These are phyloP conservation scores for Deilephila porcellus DNA, from an alignment of 2,888 invertebrate species.

Conservation along the genomic window DNA sequence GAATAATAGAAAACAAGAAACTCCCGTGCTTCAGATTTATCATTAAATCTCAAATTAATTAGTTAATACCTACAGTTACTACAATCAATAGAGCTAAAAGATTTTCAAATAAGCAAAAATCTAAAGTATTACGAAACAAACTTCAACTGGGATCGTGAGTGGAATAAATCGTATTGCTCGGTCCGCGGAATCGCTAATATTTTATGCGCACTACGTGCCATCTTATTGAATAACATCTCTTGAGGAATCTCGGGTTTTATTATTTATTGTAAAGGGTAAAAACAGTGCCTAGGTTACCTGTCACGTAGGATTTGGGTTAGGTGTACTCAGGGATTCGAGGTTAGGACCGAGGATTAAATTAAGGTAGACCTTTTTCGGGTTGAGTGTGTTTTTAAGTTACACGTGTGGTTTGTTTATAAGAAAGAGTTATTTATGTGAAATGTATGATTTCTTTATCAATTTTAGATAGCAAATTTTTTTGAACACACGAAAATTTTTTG, in stretches of 20 bases:
- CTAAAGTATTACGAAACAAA: background rate
- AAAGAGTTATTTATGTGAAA: no score
- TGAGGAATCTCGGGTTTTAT: conserved; percentile 1
- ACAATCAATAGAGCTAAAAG: background rate
- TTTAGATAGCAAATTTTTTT: no score
- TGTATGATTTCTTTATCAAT: no score
- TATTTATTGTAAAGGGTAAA: background rate
- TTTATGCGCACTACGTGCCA: conserved; percentile 26
- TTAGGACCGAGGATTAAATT: background rate
- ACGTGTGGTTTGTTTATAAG: no score
- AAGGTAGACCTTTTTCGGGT: no score
- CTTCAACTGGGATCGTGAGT: conserved; percentile 6
- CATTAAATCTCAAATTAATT: no score
- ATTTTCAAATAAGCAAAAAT: background rate
- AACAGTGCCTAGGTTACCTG: background rate
- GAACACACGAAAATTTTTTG: no score
- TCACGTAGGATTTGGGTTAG: background rate
- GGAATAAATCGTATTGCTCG: conserved; percentile 14
- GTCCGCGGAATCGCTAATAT: conserved; percentile 20
- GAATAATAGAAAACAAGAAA: no score
- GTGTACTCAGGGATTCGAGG: background rate
- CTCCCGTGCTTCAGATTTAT: no score
- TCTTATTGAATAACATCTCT: conserved; percentile 22
- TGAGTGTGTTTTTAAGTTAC: no score
- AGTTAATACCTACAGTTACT: no score